Conservation (phyloP, 2,113 vertebrate species). For the Noturus placidus region DNA sequence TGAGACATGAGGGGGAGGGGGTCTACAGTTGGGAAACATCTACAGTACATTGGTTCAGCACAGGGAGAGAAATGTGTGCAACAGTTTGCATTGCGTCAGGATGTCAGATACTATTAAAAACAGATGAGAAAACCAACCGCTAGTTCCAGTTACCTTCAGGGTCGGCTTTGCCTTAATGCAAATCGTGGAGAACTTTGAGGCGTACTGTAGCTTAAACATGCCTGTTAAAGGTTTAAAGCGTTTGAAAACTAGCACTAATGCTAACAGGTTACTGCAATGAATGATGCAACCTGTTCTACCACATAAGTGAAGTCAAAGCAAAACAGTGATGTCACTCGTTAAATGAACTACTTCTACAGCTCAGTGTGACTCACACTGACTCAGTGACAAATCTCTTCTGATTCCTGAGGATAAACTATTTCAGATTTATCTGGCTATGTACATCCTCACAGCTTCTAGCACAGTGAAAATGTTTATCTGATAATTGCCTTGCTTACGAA, state of each 20-base stretch:
- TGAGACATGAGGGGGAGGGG: conserved; percentile 12
- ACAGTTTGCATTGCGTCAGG: conserved; percentile 66
- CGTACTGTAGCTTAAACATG: conserved; percentile 1
- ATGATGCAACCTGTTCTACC: conserved; percentile 33
- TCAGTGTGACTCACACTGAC: neutral
- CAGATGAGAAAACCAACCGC: conserved; percentile 48
- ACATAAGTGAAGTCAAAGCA: conserved; percentile 30
- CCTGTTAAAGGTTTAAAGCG: neutral
- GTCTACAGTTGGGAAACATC: conserved; percentile 63
- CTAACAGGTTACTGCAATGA: conserved; percentile 14
- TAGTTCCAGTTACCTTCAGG: conserved; percentile 24
- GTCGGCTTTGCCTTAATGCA: conserved; percentile 53
- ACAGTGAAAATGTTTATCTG: neutral
- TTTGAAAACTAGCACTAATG: neutral
- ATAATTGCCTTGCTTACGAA: neutral
- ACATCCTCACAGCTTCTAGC: neutral
- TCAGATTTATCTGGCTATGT: neutral
- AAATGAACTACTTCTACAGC: conserved; percentile 7
- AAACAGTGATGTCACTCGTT: conserved; percentile 40
- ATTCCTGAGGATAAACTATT: neutral
- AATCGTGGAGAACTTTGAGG: conserved; percentile 26
- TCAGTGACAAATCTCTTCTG: neutral
- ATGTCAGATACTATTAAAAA: conserved; percentile 36
- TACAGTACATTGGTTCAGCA: conserved; percentile 53
- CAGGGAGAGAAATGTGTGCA: conserved; percentile 58